Evolutionary conservation across 2,888 invertebrate genomes (phyloP), one percentile per base, ranked within the genome.

Genomic region (Lacanobia wlatinum): DNA sequence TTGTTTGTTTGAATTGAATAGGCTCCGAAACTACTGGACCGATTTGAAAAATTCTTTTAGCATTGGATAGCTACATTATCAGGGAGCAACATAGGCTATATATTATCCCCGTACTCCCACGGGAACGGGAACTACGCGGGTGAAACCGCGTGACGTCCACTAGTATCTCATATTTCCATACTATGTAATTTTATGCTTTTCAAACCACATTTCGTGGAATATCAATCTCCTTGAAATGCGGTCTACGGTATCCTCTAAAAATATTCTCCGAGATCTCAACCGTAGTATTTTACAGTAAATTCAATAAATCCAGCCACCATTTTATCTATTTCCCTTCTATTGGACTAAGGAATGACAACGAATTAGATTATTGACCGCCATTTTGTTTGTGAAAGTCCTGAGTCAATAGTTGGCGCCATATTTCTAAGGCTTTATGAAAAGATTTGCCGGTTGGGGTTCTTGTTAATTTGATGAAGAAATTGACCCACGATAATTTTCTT

Each of bases 381-480:
- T 77, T 77, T 67, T 68, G 48, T 69, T 72, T 60, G 66, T 40
- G 53, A 23, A 38, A 16, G 38, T 53, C 74, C 84, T 72, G 70
- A 71, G 60, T 68, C 68, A 85, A 84, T 64, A 74, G 48, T 48
- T 48, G 38, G 10, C 0, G 28, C 60, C 46, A 80, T 80, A 71
- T 76, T 84, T 76, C 74, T 61, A 23, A 59, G 58, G 38, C 74
- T 70, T 78, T 82, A 75, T 58, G 62, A 70, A 68, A 70, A 55
- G 58, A 66, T 65, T 65, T 53, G 46, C n/a, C n/a, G n/a, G 21
- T 53, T 1, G 34, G 72, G 38, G 28, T 28, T 58, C 67, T 21
- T 23, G 38, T 53, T 78, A 80, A 84, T 80, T 78, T 60, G 55
- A 66, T 81, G 21, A 80, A 58, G 40, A 28, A 66, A 73, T 83